Evolutionary conservation across 2,888 invertebrate genomes (phyloP).

Genomic region (Folsomia candida): DNA sequence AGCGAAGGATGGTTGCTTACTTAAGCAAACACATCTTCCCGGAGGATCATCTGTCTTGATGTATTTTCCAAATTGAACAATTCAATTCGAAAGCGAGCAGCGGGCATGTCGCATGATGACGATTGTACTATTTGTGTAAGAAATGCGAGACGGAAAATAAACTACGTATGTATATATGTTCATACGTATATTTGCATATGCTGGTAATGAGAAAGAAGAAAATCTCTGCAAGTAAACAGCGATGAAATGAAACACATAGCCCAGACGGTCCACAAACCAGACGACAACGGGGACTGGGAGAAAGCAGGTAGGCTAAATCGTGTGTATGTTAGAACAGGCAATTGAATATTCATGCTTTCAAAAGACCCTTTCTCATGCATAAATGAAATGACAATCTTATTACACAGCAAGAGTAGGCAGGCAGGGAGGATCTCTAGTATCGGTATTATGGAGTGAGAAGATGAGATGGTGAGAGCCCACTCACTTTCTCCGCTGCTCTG

Average conservation of each 20-base stretch:
- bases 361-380: conserved; percentile 2
- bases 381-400: conserved; percentile 5
- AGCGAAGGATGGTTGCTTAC: too few relatives aligned
- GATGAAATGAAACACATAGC: background rate
- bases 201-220: background rate
- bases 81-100: background rate
- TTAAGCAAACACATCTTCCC: too few relatives aligned
- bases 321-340: background rate
- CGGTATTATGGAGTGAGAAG: too few relatives aligned
- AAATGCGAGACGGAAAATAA: background rate
- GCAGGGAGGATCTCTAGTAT: too few relatives aligned
- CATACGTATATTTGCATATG: too few relatives aligned
- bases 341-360: conserved; percentile 2
- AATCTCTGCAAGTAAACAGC: background rate
- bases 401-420: too few relatives aligned
- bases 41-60: too few relatives aligned
- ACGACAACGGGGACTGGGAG: too few relatives aligned
- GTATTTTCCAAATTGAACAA: background rate
- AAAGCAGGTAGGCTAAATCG: too few relatives aligned
- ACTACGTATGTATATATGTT: too few relatives aligned
- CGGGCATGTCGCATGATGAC: background rate
- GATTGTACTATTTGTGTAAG: background rate
- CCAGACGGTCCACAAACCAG: background rate
- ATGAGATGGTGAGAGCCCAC: too few relatives aligned
- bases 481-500: too few relatives aligned